Conservation (phyloP, 2,888 invertebrate genomes). For the Cosmia trapezina region DNA sequence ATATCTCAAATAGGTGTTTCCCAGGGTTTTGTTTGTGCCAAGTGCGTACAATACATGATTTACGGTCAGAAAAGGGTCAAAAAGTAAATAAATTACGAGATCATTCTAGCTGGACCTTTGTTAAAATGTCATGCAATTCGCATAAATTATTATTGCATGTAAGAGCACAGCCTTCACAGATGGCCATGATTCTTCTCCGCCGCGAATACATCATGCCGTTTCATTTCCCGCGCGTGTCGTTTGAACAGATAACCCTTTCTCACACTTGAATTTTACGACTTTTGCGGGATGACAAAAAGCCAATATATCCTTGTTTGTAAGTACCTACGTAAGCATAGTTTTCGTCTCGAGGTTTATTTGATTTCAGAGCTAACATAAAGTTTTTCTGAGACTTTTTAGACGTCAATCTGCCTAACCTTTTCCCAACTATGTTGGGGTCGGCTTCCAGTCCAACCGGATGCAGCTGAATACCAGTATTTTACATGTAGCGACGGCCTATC, state of each 20-base stretch:
- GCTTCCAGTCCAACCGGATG: too few species aligned
- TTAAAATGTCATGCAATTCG: slow-evolving; percentile 1
- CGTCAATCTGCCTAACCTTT: too few species aligned
- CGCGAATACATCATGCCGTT: slow-evolving; percentile 48
- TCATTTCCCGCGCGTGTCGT: slow-evolving; percentile 56
- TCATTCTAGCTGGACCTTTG: not conserved
- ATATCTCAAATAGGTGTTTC: not conserved
- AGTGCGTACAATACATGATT: not conserved
- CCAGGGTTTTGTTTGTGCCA: not conserved
- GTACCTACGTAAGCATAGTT: slow-evolving; percentile 11
- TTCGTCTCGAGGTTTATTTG: slow-evolving; percentile 33
- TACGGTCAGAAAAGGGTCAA: not conserved
- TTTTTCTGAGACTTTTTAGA: not conserved
- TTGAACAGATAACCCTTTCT: slow-evolving; percentile 55
- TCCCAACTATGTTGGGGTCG: too few species aligned
- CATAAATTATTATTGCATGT: slow-evolving; percentile 17
- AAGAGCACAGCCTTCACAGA: slow-evolving; percentile 5
- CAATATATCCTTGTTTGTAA: slow-evolving; percentile 50
- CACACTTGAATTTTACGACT: slow-evolving; percentile 52
- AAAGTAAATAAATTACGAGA: not conserved
- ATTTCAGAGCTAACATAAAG: slow-evolving; percentile 13
- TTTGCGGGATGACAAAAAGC: slow-evolving; percentile 51
- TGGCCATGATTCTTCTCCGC: slow-evolving; percentile 8
- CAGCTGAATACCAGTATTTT: too few species aligned
- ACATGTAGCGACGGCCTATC: too few species aligned